A percentile compares a stretch with the other conserved stretches of the same genome.
These are phyloP conservation scores for Ganaspis brasiliensis DNA, from an alignment of 2,888 invertebrate genomes.

Conservation along the genomic window DNA sequence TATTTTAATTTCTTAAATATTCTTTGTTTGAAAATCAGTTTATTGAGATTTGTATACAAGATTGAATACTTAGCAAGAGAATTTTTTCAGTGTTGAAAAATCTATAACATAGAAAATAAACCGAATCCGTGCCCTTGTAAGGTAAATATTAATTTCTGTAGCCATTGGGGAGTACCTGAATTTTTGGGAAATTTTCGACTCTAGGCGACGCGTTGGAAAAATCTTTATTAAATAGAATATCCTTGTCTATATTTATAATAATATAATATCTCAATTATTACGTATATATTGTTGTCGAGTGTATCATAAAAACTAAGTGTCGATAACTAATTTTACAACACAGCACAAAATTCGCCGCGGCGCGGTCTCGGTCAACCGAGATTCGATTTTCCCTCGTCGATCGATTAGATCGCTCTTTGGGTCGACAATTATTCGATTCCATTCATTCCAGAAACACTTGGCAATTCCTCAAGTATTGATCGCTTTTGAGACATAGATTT, in stretches of 20 bases:
- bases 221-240: conserved; percentile 64
- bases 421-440: conserved; percentile 63
- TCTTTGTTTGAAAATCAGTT: too few species aligned
- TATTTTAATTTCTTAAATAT: too few species aligned
- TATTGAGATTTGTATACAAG: too few species aligned
- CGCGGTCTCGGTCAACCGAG: conserved; percentile 64
- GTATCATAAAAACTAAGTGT: conserved; percentile 75
- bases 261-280: conserved; percentile 76
- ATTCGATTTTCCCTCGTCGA: conserved; percentile 43
- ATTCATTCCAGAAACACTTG: conserved; percentile 69
- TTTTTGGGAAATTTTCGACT: conserved; percentile 36
- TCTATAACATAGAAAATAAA: too few species aligned
- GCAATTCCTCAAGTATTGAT: conserved; percentile 66
- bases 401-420: conserved; percentile 57
- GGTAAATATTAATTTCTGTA: conserved; percentile 25
- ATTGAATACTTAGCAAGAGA: too few species aligned
- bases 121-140: conserved; percentile 2
- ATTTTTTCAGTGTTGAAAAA: too few species aligned
- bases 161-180: conserved; percentile 36
- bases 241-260: conserved; percentile 65
- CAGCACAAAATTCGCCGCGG: conserved; percentile 79
- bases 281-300: conserved; percentile 76
- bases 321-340: conserved; percentile 79
- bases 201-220: conserved; percentile 51
- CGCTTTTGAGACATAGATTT: conserved; percentile 54